Base-by-base conservation (phyloP, 2,113 vertebrate species). In the Seriola rivoliana region DNA sequence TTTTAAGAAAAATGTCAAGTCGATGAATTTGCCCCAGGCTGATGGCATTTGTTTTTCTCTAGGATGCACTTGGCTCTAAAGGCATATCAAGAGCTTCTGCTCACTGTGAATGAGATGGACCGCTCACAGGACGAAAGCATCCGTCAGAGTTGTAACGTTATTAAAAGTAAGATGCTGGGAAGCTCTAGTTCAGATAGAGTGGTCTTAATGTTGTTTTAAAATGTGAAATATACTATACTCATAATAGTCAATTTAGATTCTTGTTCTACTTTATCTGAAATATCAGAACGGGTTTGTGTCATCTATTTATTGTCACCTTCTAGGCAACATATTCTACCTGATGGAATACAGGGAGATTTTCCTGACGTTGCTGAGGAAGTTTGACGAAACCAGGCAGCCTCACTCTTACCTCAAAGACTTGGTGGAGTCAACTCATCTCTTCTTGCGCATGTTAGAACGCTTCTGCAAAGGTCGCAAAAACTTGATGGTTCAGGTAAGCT, bases 341-440 rank as follows among this genome's bases (percentile, higher is more conserved):
- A 98, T 98, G 98, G 98, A 99, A 62, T 99, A 96, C 91, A 95
- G 98, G 62, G 98, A 99, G 87, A 96, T 99, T 38, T 99, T 99
- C 91, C 93, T 99, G 10, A 89, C 97, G 0, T 94, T 99, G 58
- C 95, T 99, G 84, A 96, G 98, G 46, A 99, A 98, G 88, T 99
- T 97, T 1, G 96, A 99, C 4, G 97, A 96, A 89, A 94, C 95
- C 57, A 96, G 77, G 71, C 98, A 99, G 88, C 97, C 98, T 0
- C 95, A 84, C 0, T 96, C 97, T 4, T 99, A 98, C 90, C 93
- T 99, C 63, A 90, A 93, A 76, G 98, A 99, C 90, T 89, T 99
- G 88, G 96, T 99, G 71, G 98, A 99, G 92, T 97, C 98, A 0
- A 96, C 97, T 0, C 98, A 99, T 75, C 96, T 98, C 63, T 99